Percentiles rank a stretch among this genome's conserved stretches.
phyloP scores from a whole-genome alignment of 2,888 invertebrate species.

The Dorcus hopei region DNA sequence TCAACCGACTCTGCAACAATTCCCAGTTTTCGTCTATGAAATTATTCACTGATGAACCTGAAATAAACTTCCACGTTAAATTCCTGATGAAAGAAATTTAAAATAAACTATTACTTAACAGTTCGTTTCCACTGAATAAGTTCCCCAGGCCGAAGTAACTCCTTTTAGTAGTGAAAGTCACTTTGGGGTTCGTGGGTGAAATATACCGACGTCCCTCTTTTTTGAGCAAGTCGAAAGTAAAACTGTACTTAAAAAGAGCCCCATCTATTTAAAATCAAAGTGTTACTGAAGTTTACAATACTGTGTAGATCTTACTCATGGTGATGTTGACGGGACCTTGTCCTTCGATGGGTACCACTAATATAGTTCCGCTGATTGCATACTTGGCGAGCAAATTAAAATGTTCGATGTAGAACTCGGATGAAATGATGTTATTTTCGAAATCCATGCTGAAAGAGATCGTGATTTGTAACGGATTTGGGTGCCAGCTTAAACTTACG shows the following conservation, averaged over 20 bases:
- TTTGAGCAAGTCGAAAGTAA: slow-evolving; percentile 1
- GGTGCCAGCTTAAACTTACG: neutral
- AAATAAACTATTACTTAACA: neutral
- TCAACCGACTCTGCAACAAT: slow-evolving; percentile 1
- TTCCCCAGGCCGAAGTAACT: slow-evolving; percentile 7
- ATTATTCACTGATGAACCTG: slow-evolving; percentile 6
- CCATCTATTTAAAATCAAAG: neutral
- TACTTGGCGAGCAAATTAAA: slow-evolving; percentile 3
- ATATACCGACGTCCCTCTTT: neutral
- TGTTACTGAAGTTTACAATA: neutral
- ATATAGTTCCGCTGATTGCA: slow-evolving; percentile 2
- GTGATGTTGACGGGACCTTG: slow-evolving; percentile 5
- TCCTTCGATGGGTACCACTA: neutral
- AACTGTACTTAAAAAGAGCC: slow-evolving; percentile 6
- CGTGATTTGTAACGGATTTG: no score
- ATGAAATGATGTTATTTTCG: slow-evolving; percentile 1
- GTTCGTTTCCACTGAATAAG: neutral
- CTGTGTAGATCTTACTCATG: neutral
- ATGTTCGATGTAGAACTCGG: slow-evolving; percentile 5
- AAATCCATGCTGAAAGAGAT: slow-evolving; percentile 3
- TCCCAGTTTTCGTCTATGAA: slow-evolving; percentile 10
- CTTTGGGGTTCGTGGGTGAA: neutral
- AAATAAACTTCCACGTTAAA: neutral
- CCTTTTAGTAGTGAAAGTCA: slow-evolving; percentile 1
- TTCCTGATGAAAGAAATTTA: neutral